Percentiles rank a stretch among this genome's conserved stretches.
Conservation (phyloP, 2,113 vertebrate genomes). For the Megaleporinus macrocephalus region DNA sequence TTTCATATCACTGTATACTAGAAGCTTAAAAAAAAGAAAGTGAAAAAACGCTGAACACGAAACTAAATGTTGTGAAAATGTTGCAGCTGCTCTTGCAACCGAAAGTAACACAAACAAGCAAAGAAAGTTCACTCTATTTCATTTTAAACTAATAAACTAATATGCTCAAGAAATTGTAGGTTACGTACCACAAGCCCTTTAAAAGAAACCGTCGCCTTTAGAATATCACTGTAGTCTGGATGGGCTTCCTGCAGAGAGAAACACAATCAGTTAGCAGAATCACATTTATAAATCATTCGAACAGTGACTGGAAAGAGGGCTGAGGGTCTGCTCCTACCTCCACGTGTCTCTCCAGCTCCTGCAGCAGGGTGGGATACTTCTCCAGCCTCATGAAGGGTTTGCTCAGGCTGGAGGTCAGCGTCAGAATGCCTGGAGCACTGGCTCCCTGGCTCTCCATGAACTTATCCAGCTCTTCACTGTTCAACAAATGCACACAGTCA, state of each 20-base stretch:
- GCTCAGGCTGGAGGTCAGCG: constrained; percentile 95
- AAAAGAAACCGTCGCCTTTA: constrained; percentile 88
- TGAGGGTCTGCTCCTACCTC: constrained; percentile 79
- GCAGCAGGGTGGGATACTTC: constrained; percentile 91
- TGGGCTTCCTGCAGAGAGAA: constrained; percentile 85
- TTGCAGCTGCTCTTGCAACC: background rate
- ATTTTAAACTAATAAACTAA: background rate
- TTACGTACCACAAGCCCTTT: constrained; percentile 87
- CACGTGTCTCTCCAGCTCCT: constrained; percentile 95
- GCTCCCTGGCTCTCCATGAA: constrained; percentile 97
- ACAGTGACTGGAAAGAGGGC: background rate
- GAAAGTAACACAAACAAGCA: background rate
- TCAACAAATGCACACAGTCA: constrained; percentile 51
- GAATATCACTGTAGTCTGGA: constrained; percentile 90
- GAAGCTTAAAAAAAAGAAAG: too few relatives aligned
- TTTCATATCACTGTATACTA: too few relatives aligned
- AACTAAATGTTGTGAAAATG: background rate
- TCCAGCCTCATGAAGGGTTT: constrained; percentile 97
- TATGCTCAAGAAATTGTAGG: background rate
- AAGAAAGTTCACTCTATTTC: background rate
- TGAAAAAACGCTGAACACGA: too few relatives aligned
- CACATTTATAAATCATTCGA: background rate
- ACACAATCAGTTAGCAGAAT: background rate
- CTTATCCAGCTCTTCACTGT: constrained; percentile 91
- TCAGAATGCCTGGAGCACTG: constrained; percentile 85